phyloP scores from a whole-genome alignment of 2,113 vertebrate species.

The Tenebrosternarchus preto region DNA sequence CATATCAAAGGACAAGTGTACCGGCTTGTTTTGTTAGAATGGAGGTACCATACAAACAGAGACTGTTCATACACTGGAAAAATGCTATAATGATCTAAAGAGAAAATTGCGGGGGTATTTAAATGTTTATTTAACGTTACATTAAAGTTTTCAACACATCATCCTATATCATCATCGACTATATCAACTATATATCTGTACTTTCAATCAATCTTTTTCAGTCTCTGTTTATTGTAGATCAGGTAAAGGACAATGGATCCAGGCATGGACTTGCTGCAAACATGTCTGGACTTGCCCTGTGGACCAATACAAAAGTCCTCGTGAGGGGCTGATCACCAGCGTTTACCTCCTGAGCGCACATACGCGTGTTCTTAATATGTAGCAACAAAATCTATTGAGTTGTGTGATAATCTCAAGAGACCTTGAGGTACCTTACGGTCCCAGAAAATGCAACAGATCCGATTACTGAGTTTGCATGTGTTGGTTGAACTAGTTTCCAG shows the following conservation, averaged over 20 bases:
- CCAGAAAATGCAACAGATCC: not conserved
- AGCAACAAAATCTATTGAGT: not conserved
- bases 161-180: too few relatives aligned
- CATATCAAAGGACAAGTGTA: too few relatives aligned
- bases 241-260: constrained; percentile 23
- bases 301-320: constrained; percentile 22
- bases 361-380: too few relatives aligned
- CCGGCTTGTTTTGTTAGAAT: not conserved
- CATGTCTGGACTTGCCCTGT: constrained; percentile 43
- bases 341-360: constrained; percentile 14
- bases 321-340: constrained; percentile 16
- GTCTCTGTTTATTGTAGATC: constrained; percentile 17
- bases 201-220: constrained; percentile 17
- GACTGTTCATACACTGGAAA: not conserved
- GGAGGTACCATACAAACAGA: not conserved
- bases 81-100: too few relatives aligned
- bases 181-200: not conserved
- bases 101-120: too few relatives aligned
- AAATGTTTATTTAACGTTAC: too few relatives aligned
- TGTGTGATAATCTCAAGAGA: not conserved
- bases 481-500: not conserved
- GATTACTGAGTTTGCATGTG: not conserved
- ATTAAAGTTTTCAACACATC: too few relatives aligned
- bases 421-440: not conserved
- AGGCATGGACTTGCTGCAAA: constrained; percentile 5